Base-by-base conservation (phyloP, 2,797 vertebrate species). In the Botia kubotai region DNA sequence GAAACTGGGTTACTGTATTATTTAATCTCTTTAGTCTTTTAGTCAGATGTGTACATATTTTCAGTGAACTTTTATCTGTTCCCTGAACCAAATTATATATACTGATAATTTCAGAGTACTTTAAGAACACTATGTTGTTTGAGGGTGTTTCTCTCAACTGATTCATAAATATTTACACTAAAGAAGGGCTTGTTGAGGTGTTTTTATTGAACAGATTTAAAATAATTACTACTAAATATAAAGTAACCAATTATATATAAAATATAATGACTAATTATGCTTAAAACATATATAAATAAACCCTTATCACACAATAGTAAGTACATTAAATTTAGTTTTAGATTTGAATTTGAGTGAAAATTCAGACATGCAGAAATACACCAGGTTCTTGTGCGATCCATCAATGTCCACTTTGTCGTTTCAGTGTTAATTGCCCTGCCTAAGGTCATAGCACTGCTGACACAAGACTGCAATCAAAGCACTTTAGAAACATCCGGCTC, bases 141-240 rank as follows among this genome's bases (percentile, higher is more conserved):
- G 2, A 72, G 77, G 77, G 77, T 16, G 58, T 79, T 53, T 63
- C 58, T 68, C 65, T 65, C 13, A 36, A 43, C 55, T 72, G 77
- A 26, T 53, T 72, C 46, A 53, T 5, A 79, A 43, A 26, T 79
- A 65, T 72, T 65, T 79, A 26, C 26, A 39, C 14, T 77, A 36
- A 43, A 53, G 68, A 58, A 63, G 57, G 19, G 39, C 48, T 63
- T 65, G 13, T 26, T 17, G 16, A 65, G 23, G 75, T 78, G 19
- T 17, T 78, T n/a, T 69, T 4, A 36, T 39, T 53, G 17, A 55
- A 60, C 10, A 29, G 21, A 46, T 68, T 77, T 43, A 26, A 68
- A 55, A 39, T 26, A 26, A 26, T 26, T 26, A 26, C 43, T 19
- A 17, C 46, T 52, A 33, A 52, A 21, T 14, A 17, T 17, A 10